Evolutionary conservation across 2,888 invertebrate genomes (phyloP).

Genomic region (Agrotis ipsilon): DNA sequence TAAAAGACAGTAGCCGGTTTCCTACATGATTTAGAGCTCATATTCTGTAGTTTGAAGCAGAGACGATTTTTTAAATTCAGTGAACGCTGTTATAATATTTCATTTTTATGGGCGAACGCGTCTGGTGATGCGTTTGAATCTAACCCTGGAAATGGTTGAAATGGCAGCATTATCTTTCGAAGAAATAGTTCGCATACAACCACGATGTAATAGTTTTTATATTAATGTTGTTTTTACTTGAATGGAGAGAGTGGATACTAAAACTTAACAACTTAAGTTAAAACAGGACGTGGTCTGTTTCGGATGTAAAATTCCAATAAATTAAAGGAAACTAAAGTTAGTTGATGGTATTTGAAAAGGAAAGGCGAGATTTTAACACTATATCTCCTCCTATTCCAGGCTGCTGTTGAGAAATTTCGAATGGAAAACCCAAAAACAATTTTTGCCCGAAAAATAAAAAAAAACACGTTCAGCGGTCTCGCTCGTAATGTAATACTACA

Average conservation of each 20-base stretch:
- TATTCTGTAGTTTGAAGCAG: constrained; percentile 75
- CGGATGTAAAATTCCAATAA: not conserved
- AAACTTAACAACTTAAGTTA: not conserved
- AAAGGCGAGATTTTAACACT: not conserved
- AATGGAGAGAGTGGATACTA: not conserved
- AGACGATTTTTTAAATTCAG: constrained; percentile 88
- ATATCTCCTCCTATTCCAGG: not conserved
- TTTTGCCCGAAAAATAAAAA: too few species aligned
- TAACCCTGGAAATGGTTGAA: constrained; percentile 84
- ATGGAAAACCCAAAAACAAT: too few species aligned
- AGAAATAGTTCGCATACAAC: constrained; percentile 72
- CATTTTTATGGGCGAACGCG: constrained; percentile 88
- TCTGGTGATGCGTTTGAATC: constrained; percentile 85
- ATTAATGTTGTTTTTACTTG: constrained; percentile 23
- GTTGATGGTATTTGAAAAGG: too few species aligned
- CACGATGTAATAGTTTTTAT: constrained; percentile 24
- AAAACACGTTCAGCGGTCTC: too few species aligned
- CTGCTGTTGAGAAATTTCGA: too few species aligned
- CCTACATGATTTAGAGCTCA: constrained; percentile 76
- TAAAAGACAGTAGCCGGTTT: constrained; percentile 65
- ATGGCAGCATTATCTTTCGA: constrained; percentile 83
- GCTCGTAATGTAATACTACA: too few species aligned
- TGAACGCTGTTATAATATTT: constrained; percentile 87
- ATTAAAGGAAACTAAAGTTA: not conserved
- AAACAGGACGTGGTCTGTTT: not conserved